A percentile compares a stretch with the other conserved stretches of the same genome.
These are phyloP conservation scores for Papilio gigon DNA, from an alignment of 2,888 invertebrate species.

Conservation along the genomic window DNA sequence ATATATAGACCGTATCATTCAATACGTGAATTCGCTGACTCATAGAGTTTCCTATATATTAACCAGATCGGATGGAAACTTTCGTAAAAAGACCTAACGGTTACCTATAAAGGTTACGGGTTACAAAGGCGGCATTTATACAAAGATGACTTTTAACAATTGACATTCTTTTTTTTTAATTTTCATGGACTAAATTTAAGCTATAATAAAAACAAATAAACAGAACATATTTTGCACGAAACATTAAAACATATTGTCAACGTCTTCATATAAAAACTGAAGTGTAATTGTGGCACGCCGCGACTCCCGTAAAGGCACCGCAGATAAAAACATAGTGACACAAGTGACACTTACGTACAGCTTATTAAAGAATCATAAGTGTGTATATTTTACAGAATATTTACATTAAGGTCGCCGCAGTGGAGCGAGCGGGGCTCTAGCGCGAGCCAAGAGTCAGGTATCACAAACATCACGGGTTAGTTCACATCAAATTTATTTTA, in stretches of 20 bases:
- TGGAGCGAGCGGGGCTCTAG: conserved; percentile 54
- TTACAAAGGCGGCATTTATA: background rate
- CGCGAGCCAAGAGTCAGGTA: conserved; percentile 58
- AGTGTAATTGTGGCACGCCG: conserved; percentile 49
- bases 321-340: conserved; percentile 53
- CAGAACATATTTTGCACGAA: too few relatives aligned
- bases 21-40: background rate
- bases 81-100: too few relatives aligned
- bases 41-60: background rate
- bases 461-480: conserved; percentile 59
- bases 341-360: conserved; percentile 56
- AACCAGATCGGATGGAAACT: too few relatives aligned
- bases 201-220: too few relatives aligned
- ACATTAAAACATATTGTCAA: background rate
- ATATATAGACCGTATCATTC: background rate
- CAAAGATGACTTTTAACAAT: background rate
- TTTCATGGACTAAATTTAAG: too few relatives aligned
- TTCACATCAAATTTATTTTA: conserved; percentile 55
- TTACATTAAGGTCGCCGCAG: conserved; percentile 59
- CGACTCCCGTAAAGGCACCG: conserved; percentile 61
- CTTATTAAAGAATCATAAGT: conserved; percentile 58
- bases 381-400: conserved; percentile 73
- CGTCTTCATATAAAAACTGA: conserved; percentile 5
- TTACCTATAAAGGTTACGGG: background rate
- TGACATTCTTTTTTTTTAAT: too few relatives aligned